Percentiles rank a stretch among this genome's conserved stretches.
phyloP scores from a whole-genome alignment of 2,113 vertebrate species.

The Reinhardtius hippoglossoides region DNA sequence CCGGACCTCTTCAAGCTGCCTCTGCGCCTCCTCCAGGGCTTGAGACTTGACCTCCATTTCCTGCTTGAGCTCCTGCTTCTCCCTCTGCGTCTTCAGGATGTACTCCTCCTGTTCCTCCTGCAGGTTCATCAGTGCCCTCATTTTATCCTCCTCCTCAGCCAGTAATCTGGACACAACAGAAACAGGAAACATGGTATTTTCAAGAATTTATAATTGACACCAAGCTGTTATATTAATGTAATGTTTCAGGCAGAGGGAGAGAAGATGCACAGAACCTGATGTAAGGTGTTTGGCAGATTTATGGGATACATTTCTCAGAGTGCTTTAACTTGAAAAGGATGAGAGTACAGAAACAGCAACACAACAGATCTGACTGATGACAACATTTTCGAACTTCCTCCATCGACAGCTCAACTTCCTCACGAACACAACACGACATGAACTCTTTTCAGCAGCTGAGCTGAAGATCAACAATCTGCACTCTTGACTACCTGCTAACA shows the following conservation, averaged over 20 bases:
- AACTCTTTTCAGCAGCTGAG: conserved; percentile 33
- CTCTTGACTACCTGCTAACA: not conserved
- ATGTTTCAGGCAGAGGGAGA: not conserved
- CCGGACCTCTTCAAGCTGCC: conserved; percentile 93
- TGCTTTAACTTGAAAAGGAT: not conserved
- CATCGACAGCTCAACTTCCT: conserved; percentile 72
- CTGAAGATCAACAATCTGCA: conserved; percentile 13
- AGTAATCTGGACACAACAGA: conserved; percentile 82
- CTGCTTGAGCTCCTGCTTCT: conserved; percentile 93
- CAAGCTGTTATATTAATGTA: not conserved
- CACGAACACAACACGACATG: conserved; percentile 57
- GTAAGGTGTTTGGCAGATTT: not conserved
- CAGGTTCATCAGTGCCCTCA: conserved; percentile 90
- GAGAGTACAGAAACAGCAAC: not conserved
- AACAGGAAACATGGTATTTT: not conserved
- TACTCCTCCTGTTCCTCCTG: conserved; percentile 96
- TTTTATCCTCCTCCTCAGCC: conserved; percentile 93
- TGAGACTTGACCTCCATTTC: conserved; percentile 93
- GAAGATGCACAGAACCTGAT: not conserved
- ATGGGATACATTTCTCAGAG: not conserved
- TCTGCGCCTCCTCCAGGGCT: conserved; percentile 89
- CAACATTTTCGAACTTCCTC: conserved; percentile 66
- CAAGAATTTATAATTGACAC: not conserved
- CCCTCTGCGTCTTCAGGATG: conserved; percentile 89
- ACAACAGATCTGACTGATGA: conserved; percentile 27